Evolutionary conservation across 2,888 invertebrate genomes (phyloP).

Genomic region (Drosophila crucigera): DNA sequence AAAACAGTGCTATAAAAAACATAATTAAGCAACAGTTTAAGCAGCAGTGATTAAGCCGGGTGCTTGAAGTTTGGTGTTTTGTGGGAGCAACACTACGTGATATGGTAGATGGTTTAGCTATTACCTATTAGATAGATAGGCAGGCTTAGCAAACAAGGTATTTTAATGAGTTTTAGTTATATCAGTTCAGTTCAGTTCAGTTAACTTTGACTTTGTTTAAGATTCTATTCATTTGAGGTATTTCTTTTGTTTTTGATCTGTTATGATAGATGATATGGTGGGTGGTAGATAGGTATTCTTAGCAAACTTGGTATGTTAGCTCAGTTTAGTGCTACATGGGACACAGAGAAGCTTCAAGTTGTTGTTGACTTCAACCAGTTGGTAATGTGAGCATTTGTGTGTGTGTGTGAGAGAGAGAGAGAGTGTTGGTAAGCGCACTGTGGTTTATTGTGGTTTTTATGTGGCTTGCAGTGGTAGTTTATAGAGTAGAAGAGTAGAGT

Average conservation of each 20-base stretch:
- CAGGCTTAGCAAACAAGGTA: constrained; percentile 1
- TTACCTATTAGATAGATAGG: not conserved
- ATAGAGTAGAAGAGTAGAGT: constrained; percentile 41
- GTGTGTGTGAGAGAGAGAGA: not conserved
- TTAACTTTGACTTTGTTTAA: not conserved
- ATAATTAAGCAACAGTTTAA: constrained; percentile 51
- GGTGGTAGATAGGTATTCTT: not conserved
- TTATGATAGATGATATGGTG: not conserved
- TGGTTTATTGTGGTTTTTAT: constrained; percentile 36
- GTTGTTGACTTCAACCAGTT: constrained; percentile 40
- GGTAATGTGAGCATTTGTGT: constrained; percentile 14
- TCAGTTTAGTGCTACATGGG: not conserved
- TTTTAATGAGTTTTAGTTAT: not conserved
- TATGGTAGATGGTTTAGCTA: constrained; percentile 11
- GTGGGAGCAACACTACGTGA: constrained; percentile 10
- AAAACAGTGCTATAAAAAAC: not conserved
- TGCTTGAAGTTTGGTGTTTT: constrained; percentile 21
- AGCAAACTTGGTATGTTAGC: not conserved
- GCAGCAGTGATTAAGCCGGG: constrained; percentile 49
- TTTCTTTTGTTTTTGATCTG: not conserved
- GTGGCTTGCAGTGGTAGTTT: constrained; percentile 51
- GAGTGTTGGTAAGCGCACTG: constrained; percentile 50
- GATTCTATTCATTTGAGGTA: not conserved
- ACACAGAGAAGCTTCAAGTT: not conserved
- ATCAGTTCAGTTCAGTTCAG: not conserved